Base-by-base conservation (phyloP, 1,140 invertebrate genomes). In the Saccostrea cuccullata region DNA sequence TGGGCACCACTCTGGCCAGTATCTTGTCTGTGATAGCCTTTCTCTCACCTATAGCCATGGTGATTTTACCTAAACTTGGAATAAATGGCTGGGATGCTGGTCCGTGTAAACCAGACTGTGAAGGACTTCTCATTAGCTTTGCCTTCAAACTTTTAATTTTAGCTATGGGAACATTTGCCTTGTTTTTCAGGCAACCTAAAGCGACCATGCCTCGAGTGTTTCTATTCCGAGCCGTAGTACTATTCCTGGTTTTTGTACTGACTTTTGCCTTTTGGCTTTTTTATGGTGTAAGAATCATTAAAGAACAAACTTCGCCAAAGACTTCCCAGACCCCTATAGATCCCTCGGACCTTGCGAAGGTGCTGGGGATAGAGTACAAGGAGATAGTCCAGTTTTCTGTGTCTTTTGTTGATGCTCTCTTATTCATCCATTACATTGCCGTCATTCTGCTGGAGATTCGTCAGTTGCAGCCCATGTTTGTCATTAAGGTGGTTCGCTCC, bases 191-290 rank as follows among this genome's bases (percentile, higher is more conserved):
- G 30, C 92, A 91, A 55, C 93, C 93, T 6, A 92, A 93, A 82
- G 97, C 98, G 40, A 98, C 97, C n/a, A 96, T 99, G 96, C 99
- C 99, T 9, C 96, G 98, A 90, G 97, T 99, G 92, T 98, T 98
- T 95, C 96, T 99, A 64, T 98, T 98, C 93, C 96, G 98, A 92
- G 97, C 98, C 0, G 96, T 98, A 90, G 97, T 99, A 30, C 95
- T 99, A 82, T 96, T 98, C 17, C 96, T 99, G 58, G 97, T 99
- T n/a, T 97, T 98, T 83, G 96, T 99, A 15, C 98, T 98, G 94
- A 98, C 97, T 87, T 98, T 99, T 95, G 97, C 98, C 20, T 99
- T 98, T 95, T 99, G 99, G 98, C 95, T 99, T 0, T 99, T 99
- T 95, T 99, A 99, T 94, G 97, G 98, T 97, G 99, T 96, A 96